phyloP scores from a whole-genome alignment of 1,140 invertebrate species.

The Zaprionus davidi region DNA sequence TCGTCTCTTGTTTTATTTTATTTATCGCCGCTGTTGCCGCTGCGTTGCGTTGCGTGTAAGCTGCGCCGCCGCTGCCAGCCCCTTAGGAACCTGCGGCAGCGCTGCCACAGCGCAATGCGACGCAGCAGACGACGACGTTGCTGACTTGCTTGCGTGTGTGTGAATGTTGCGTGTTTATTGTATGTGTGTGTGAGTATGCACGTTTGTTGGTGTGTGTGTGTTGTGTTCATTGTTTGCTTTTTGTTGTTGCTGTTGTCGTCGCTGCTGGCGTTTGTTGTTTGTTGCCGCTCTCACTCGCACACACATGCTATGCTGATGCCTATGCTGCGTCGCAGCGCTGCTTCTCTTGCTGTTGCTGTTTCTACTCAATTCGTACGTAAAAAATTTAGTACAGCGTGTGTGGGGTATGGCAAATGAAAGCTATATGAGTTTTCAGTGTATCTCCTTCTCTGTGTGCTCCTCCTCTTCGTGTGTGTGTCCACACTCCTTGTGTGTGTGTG shows the following conservation, averaged over 20 bases:
- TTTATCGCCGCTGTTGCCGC: constrained; percentile 55
- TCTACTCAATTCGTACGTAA: constrained; percentile 71
- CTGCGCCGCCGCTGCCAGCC: constrained; percentile 59
- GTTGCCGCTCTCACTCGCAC: constrained; percentile 9
- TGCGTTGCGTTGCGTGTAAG: constrained; percentile 67
- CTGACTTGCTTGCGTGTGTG: constrained; percentile 18
- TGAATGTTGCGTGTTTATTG: constrained; percentile 23
- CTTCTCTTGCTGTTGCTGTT: constrained; percentile 57
- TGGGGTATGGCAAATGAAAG: constrained; percentile 82
- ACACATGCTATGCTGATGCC: not conserved
- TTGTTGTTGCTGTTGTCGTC: constrained; percentile 39
- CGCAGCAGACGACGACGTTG: constrained; percentile 17
- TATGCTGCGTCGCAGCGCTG: not conserved
- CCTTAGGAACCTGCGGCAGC: constrained; percentile 52
- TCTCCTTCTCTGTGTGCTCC: constrained; percentile 69
- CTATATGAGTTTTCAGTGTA: constrained; percentile 82
- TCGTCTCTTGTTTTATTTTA: constrained; percentile 54
- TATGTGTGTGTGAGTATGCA: constrained; percentile 46
- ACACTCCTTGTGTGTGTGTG: not conserved
- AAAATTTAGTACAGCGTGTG: constrained; percentile 81
- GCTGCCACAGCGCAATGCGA: constrained; percentile 7
- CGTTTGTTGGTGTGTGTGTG: constrained; percentile 37
- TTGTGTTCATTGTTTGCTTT: constrained; percentile 75
- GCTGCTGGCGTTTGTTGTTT: constrained; percentile 42
- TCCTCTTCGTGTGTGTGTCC: constrained; percentile 14